These are phyloP conservation scores for Trochalopteron elliotii DNA, from an alignment of 2,113 vertebrate genomes.

Conservation along the genomic window DNA sequence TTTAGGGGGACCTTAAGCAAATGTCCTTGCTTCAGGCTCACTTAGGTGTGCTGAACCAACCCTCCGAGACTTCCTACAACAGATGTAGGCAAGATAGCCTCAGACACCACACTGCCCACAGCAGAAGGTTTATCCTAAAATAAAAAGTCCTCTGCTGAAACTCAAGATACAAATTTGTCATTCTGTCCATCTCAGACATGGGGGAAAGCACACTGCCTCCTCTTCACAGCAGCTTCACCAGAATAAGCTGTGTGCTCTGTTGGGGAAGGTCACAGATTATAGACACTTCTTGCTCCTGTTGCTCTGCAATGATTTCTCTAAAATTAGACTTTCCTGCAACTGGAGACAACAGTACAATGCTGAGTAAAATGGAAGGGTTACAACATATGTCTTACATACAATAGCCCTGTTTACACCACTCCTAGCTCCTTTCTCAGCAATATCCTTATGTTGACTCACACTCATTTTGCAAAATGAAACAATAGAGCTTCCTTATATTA, in stretches of 20 bases:
- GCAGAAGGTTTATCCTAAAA: background rate
- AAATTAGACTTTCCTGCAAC: background rate
- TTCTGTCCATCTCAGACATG: background rate
- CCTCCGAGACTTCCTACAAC: background rate
- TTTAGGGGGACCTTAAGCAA: background rate
- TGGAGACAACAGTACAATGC: background rate
- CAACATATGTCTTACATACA: background rate
- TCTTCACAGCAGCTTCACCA: background rate
- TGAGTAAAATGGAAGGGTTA: constrained; percentile 3
- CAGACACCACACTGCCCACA: background rate
- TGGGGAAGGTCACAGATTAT: background rate
- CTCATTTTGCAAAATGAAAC: constrained; percentile 21
- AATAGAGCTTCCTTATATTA: constrained; percentile 25
- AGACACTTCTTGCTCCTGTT: background rate
- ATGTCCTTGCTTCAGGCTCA: background rate
- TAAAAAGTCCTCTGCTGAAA: background rate
- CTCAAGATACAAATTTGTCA: background rate
- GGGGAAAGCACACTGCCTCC: background rate
- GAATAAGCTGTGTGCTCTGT: background rate
- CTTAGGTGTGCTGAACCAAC: background rate
- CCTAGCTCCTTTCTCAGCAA: background rate
- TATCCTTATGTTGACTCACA: constrained; percentile 3
- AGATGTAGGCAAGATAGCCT: background rate
- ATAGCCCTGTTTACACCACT: background rate
- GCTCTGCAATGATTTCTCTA: background rate